phyloP scores from a whole-genome alignment of 1,140 invertebrate genomes.

The Popillia japonica region DNA sequence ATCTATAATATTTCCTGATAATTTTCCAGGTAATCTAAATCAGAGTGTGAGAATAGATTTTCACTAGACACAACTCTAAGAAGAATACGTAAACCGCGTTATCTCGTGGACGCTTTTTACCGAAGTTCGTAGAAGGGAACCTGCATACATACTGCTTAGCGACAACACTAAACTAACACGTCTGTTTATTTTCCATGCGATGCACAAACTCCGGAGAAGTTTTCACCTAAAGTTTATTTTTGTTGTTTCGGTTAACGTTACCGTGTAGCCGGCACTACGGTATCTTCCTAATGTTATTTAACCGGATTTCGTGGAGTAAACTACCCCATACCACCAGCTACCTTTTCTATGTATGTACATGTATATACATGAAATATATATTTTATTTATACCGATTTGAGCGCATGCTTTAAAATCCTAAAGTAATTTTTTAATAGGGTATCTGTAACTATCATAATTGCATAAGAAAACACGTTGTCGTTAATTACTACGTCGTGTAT shows the following conservation, averaged over 20 bases:
- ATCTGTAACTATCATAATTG: slow-evolving; percentile 1
- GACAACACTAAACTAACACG: neutral
- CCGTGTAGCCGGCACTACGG: neutral
- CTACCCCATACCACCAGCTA: neutral
- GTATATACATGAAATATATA: too few relatives aligned
- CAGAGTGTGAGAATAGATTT: neutral
- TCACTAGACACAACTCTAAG: neutral
- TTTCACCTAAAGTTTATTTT: slow-evolving; percentile 12
- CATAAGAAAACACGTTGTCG: neutral
- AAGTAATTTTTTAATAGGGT: neutral
- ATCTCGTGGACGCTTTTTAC: neutral
- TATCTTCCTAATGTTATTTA: neutral
- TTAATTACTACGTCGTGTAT: neutral
- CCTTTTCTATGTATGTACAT: neutral
- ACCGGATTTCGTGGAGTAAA: neutral
- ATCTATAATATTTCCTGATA: too few relatives aligned
- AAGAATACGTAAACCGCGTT: neutral
- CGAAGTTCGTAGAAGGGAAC: neutral
- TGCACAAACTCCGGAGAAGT: slow-evolving; percentile 8
- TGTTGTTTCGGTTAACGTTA: slow-evolving; percentile 10
- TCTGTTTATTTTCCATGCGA: slow-evolving; percentile 14
- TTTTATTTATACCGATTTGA: too few relatives aligned
- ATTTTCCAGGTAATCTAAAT: neutral
- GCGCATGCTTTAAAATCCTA: neutral
- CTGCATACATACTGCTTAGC: neutral